Conservation (phyloP, 2,113 vertebrate genomes). For the Notiomystis cincta region DNA sequence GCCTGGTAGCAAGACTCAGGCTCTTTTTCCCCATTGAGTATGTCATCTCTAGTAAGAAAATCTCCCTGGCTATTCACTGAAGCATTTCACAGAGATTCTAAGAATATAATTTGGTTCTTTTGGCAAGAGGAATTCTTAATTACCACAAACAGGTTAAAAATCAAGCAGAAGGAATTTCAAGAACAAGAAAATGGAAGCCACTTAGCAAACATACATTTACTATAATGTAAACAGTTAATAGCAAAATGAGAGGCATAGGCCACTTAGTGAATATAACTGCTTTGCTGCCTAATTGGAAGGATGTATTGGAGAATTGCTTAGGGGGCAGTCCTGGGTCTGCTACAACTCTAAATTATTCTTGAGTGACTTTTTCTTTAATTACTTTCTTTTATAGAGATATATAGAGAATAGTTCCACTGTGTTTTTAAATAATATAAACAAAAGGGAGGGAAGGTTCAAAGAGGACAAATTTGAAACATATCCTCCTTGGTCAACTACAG, state of each 20-base stretch:
- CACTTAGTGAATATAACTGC: not conserved
- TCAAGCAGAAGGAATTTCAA: not conserved
- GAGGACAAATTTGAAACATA: not conserved
- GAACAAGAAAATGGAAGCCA: not conserved
- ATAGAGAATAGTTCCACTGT: not conserved
- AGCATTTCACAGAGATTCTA: not conserved
- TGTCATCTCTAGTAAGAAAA: not conserved
- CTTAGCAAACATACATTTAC: not conserved
- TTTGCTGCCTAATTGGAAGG: not conserved
- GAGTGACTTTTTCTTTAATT: not conserved
- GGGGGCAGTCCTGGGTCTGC: not conserved
- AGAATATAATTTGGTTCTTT: not conserved
- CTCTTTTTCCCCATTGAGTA: not conserved
- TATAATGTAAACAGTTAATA: not conserved
- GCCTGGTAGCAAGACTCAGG: not conserved
- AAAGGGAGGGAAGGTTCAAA: not conserved
- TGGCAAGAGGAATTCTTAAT: not conserved
- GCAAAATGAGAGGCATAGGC: not conserved
- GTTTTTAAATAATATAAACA: not conserved
- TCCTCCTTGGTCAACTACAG: not conserved
- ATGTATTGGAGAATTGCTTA: not conserved
- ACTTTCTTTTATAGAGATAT: not conserved
- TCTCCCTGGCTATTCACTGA: not conserved
- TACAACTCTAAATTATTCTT: not conserved
- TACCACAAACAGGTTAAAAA: not conserved